Base-by-base conservation (phyloP, 2,888 invertebrate genomes). In the Meteorus cinctellus region DNA sequence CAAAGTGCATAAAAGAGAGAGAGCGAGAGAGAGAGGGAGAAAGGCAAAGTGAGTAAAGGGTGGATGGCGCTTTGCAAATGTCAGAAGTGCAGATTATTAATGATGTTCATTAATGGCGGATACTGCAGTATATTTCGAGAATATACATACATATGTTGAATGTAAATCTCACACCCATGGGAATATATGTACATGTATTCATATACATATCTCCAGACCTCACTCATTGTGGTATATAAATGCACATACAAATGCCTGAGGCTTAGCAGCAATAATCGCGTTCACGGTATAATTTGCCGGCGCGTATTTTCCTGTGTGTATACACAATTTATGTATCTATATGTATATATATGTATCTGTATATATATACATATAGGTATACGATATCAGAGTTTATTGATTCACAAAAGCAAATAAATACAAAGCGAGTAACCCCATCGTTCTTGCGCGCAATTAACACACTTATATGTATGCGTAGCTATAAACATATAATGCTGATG, bases 301-400 rank as follows among this genome's bases (percentile, higher is more conserved):
- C 59, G 19, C 55, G 69, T 69, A 55, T 68, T 48, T n/a, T 41
- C 12, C 41, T 41, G 41, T 41, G 41, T 41, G 12, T 12, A 41
- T 41, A 41, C 12, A 41, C 2, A 41, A 59, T 59, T 59, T 27
- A 19, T 59, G 14, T 27, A 59, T 19, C 4, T 59, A 24, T 19
- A 59, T 59, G 2, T 51, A 51, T n/a, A n/a, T 55, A 24, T 12
- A 3, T n/a, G n/a, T n/a, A n/a, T n/a, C n/a, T n/a, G n/a, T n/a
- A 19, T 51, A 51, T n/a, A n/a, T 55, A 24, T 12, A 3, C 14
- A 10, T 60, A 10, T 27, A 1, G 0, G 14, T 27, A 29, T 62
- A 27, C n/a, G 14, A 60, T 70, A 70, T 70, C n/a, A 70, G 48
- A 60, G 70, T 72, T 72, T 72, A 72, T 72, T 72, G 72, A 63